Base-by-base conservation (phyloP, 2,113 vertebrate genomes). In the Buteo buteo region DNA sequence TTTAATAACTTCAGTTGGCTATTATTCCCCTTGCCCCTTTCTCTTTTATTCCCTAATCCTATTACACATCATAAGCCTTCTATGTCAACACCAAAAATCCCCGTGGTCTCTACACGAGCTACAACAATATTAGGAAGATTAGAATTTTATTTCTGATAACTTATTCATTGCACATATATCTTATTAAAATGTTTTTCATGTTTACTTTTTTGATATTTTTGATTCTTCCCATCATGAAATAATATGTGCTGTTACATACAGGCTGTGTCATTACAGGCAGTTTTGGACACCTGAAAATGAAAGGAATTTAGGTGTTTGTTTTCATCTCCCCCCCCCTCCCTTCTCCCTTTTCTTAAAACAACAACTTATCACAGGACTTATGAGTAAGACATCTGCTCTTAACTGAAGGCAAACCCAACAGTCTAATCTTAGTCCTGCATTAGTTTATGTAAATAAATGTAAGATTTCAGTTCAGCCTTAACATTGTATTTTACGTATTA, bases 41-140 rank as follows among this genome's bases (percentile, higher is more conserved):
- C 77, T 73, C 55, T 86, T 86, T 38, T 50, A 59, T 19, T 92
- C 44, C 79, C 71, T 82, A 71, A 83, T 77, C 64, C 31, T 57
- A 16, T 15, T 25, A 55, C 6, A 47, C 26, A 84, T 21, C 4
- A 21, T 40, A 57, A 69, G 6, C 24, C 31, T 61, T 36, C 49
- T 54, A 14, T 59, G 26, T 28, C 26, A 82, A 86, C 14, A 71
- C 28, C 7, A 86, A 71, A 84, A 12, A 1, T 2, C 5, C 11
- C 32, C 14, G 22, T 1, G 19, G 61, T 61, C n/a, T 55, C 54
- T 28, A 22, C 6, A 7, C 0, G 2, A 45, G 12, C 36, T 58
- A 86, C 28, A 50, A 6, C 16, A 70, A 11, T 22, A 65, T 24
- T 11, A 86, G n/a, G 40, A 93, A 74, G 42, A 76, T 50, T 1